Evolutionary conservation across 2,888 invertebrate genomes (phyloP).

Genomic region (Crossocerus cetratus): DNA sequence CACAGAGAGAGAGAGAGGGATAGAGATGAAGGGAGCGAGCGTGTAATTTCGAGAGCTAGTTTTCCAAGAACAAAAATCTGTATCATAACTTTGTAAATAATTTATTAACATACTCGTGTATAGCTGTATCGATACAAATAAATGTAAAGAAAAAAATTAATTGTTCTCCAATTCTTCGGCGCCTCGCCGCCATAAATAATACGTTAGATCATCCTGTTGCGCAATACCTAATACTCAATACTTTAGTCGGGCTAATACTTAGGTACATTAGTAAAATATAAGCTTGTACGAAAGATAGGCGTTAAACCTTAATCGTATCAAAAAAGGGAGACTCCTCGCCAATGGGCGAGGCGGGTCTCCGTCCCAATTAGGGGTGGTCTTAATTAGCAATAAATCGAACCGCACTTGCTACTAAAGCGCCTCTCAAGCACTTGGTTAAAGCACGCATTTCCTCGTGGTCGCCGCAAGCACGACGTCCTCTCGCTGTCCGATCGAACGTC

Average conservation of each 20-base stretch:
- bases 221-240: too few species aligned
- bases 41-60: constrained; percentile 13
- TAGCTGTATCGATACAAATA: constrained; percentile 66
- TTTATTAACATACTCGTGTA: constrained; percentile 72
- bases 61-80: constrained; percentile 51
- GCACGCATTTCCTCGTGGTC: constrained; percentile 12
- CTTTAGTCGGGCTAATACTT: too few species aligned
- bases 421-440: constrained; percentile 28
- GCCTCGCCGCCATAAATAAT: constrained; percentile 55
- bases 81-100: constrained; percentile 73
- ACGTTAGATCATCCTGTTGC: constrained; percentile 43
- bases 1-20: neutral
- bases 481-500: constrained; percentile 37
- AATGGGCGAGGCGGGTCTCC: too few species aligned
- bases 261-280: too few species aligned
- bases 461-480: constrained; percentile 13
- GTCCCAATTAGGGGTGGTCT: too few species aligned
- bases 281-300: too few species aligned
- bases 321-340: too few species aligned
- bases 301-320: too few species aligned
- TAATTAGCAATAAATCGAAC: too few species aligned
- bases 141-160: constrained; percentile 62
- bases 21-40: too few species aligned
- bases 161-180: constrained; percentile 45
- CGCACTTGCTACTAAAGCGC: too few species aligned